Evolutionary conservation across 2,113 vertebrate species (phyloP).

Genomic region (Etheostoma spectabile): DNA sequence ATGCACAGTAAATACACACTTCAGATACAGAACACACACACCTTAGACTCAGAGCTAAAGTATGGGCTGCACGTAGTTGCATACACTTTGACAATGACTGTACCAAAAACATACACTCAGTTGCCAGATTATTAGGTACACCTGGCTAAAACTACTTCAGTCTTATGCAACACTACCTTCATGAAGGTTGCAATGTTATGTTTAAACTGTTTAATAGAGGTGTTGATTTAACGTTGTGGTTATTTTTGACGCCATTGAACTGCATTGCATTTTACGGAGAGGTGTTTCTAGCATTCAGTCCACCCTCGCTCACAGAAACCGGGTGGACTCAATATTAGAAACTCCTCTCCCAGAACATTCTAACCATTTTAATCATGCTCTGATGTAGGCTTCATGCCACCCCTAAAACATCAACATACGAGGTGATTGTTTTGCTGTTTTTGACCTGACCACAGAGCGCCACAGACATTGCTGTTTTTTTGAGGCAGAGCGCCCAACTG

Average conservation of each 20-base stretch:
- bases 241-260: not conserved
- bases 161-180: not conserved
- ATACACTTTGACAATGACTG: not conserved
- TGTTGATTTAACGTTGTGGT: constrained; percentile 8
- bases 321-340: not conserved
- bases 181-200: not conserved
- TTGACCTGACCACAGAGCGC: constrained; percentile 1
- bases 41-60: not conserved
- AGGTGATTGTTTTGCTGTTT: not conserved
- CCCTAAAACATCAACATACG: not conserved
- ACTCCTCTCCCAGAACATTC: not conserved
- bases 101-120: not conserved
- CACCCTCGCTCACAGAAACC: not conserved
- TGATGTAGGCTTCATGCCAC: not conserved
- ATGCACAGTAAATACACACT: constrained; percentile 7
- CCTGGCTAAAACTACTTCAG: not conserved
- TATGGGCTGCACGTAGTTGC: not conserved
- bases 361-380: not conserved
- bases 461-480: constrained; percentile 20
- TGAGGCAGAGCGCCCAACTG: constrained; percentile 16
- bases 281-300: not conserved
- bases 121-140: constrained; percentile 6
- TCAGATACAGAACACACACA: not conserved
- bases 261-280: not conserved
- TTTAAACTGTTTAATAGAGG: not conserved